Conservation (phyloP, 2,888 invertebrate species). For the Nephrotoma flavescens region DNA sequence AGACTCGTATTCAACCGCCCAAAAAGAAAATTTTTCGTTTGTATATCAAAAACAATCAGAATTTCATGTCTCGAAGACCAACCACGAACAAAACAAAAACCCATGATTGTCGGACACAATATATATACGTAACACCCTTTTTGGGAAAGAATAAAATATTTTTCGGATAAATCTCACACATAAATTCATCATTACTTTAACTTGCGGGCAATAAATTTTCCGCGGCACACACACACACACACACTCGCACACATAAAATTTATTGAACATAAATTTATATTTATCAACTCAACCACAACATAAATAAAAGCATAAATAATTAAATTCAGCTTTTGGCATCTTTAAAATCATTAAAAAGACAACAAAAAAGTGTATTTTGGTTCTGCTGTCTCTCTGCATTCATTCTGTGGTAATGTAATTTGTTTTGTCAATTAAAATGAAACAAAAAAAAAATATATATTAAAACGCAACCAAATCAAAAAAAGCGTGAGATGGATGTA, state of each 20-base stretch:
- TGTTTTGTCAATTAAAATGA: neutral
- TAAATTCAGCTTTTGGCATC: neutral
- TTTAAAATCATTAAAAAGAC: neutral
- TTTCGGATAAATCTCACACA: neutral
- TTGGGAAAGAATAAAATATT: neutral
- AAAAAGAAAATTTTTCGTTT: neutral
- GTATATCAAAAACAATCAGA: neutral
- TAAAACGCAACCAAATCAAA: neutral
- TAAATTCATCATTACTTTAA: neutral
- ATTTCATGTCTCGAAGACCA: neutral
- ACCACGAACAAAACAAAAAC: neutral
- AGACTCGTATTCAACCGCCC: neutral
- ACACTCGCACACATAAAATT: neutral
- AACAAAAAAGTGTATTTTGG: neutral
- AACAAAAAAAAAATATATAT: neutral
- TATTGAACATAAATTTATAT: neutral
- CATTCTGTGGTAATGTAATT: neutral
- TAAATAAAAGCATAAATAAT: neutral
- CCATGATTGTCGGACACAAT: neutral
- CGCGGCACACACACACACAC: neutral
- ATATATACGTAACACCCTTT: neutral
- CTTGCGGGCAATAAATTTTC: neutral
- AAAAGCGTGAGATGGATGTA: neutral
- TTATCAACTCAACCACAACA: neutral
- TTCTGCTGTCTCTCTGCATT: neutral